Evolutionary conservation across 2,113 vertebrate species (phyloP).

Genomic region (Hippotragus niger): DNA sequence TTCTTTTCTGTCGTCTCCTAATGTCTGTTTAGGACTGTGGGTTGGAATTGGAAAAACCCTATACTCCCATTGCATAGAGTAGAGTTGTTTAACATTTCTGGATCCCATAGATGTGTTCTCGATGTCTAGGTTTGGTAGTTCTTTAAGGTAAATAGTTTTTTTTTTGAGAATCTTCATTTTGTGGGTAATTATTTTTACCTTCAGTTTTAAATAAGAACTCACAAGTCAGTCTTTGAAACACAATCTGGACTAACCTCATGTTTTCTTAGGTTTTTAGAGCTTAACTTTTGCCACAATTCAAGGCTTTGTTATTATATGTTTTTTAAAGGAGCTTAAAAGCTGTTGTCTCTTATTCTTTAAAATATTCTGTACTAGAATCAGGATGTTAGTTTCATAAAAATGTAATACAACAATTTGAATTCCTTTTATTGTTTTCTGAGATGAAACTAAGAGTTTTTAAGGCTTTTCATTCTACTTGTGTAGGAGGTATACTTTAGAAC

Average conservation of each 20-base stretch:
- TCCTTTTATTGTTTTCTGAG: background rate
- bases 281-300: slow-evolving; percentile 1
- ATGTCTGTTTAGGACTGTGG: background rate
- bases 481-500: background rate
- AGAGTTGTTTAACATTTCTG: background rate
- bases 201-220: background rate
- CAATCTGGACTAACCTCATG: background rate
- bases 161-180: background rate
- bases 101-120: background rate
- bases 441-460: slow-evolving; percentile 7
- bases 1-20: background rate
- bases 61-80: background rate
- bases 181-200: background rate
- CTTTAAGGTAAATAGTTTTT: background rate
- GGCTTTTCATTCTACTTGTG: background rate
- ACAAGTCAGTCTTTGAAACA: background rate
- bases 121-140: background rate
- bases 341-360: background rate
- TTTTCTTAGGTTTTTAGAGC: slow-evolving; percentile 12
- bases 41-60: background rate
- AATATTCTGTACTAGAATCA: background rate
- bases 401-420: background rate
- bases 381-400: background rate
- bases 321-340: background rate
- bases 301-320: background rate